Evolutionary conservation across 1,140 invertebrate genomes (phyloP), one percentile per base, ranked within the genome.

Genomic region (Drosophila mayri): DNA sequence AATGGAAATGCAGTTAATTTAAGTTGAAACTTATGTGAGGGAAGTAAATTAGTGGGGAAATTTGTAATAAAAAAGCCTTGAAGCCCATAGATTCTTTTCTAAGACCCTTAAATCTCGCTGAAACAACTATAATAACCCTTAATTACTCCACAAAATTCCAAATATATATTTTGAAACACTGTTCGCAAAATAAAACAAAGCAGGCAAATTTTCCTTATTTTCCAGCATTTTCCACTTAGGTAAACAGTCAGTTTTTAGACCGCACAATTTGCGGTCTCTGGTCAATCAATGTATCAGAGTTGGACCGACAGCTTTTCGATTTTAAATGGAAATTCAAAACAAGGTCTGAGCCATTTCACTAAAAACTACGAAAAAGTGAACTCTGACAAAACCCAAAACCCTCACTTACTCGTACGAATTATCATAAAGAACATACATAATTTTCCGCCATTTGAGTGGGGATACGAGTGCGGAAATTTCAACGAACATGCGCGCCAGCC

Each of bases 341-440:
- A 44, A 65, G 66, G 11, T n/a, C 6, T 10, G 20, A 18, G 22
- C 25, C 18, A 28, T 3, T 20, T 3, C 18, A 28, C 54, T 11
- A 35, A 35, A 52, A 32, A 25, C n/a, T 30, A 18, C 22, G 22
- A n/a, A n/a, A 16, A 22, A 9, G n/a, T 12, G n/a, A 43, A 22
- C 35, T 38, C 35, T 38, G 41, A 2, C n/a, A 52, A 40, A 58
- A 22, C 52, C 55, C 35, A 52, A 30, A 59, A 50, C 35, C 46
- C 58, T n/a, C 50, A 83, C 80, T 61, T 58, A 49, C 80, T 72
- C 75, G 62, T n/a, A 50, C 37, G 49, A 88, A 88, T 88, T 90
- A 88, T 81, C 81, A 90, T 81, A 84, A 90, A 84, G 81, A 80
- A 90, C 80, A 80, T 90, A 79, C 80, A 80, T 90, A 79, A 84